Conservation (phyloP, 2,113 vertebrate species). For the Siniperca chuatsi region DNA sequence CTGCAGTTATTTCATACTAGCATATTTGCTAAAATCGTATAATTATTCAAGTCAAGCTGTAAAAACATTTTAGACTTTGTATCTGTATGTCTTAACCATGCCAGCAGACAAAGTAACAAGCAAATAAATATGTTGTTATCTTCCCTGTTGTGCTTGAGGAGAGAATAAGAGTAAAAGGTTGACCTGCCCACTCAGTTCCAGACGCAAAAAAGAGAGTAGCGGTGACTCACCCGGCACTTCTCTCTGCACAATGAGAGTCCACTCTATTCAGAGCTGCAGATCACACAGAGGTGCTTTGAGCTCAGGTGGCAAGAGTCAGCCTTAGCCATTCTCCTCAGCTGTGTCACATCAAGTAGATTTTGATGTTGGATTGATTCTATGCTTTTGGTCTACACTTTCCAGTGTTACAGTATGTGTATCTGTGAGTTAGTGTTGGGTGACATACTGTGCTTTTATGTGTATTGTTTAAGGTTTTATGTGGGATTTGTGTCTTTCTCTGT, state of each 20-base stretch:
- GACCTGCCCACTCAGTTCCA: slow-evolving; percentile 66
- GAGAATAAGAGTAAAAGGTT: slow-evolving; percentile 42
- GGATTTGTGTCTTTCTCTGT: neutral
- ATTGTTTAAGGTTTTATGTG: neutral
- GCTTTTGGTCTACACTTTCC: slow-evolving; percentile 1
- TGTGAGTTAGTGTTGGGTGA: slow-evolving; percentile 3
- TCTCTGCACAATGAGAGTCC: slow-evolving; percentile 44
- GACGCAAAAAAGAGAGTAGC: slow-evolving; percentile 63
- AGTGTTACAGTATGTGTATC: slow-evolving; percentile 2
- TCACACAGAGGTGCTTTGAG: slow-evolving; percentile 58
- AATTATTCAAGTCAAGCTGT: neutral
- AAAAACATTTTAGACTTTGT: neutral
- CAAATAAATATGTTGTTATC: neutral
- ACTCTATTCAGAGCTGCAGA: slow-evolving; percentile 55
- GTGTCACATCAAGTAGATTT: slow-evolving; percentile 23
- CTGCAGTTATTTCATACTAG: neutral
- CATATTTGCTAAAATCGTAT: neutral
- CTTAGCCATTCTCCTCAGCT: slow-evolving; percentile 2
- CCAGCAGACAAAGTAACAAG: slow-evolving; percentile 11
- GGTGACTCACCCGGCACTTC: slow-evolving; percentile 64
- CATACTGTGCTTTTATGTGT: neutral
- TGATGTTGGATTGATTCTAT: slow-evolving; percentile 16
- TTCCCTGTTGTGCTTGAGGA: slow-evolving; percentile 1
- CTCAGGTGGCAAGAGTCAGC: neutral
- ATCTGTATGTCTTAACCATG: neutral